Percentiles rank a stretch among this genome's conserved stretches.
phyloP scores from a whole-genome alignment of 2,113 vertebrate genomes.

The Chionis minor region DNA sequence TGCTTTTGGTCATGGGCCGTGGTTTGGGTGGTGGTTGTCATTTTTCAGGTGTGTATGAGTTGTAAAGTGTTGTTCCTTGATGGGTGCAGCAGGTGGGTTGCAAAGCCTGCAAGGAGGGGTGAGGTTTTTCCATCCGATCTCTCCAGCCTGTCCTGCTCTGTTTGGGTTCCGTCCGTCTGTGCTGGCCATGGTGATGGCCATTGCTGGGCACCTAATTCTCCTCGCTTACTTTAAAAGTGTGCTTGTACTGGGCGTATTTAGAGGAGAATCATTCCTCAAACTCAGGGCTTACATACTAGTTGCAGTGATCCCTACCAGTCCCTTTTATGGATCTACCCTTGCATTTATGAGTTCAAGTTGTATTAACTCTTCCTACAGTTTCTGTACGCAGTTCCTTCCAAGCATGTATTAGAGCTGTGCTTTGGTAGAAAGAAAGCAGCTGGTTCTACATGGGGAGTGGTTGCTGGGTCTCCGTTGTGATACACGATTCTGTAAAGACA shows the following conservation, averaged over 20 bases:
- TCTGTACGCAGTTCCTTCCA: not conserved
- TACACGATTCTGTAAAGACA: fast-evolving
- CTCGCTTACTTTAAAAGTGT: not conserved
- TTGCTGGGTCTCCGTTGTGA: not conserved
- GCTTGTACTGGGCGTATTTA: not conserved
- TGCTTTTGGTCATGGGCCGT: not conserved
- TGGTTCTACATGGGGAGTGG: not conserved
- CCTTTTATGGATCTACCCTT: not conserved
- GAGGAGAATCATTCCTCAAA: not conserved
- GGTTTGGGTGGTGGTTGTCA: not conserved
- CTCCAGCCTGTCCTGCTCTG: not conserved
- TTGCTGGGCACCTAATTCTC: not conserved
- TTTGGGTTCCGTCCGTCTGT: not conserved
- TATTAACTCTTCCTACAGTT: not conserved
- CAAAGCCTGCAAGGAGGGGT: not conserved
- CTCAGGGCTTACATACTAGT: not conserved
- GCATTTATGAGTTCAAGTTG: not conserved
- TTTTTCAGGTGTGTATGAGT: not conserved
- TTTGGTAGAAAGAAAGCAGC: not conserved
- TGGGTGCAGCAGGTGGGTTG: not conserved
- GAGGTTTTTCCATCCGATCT: not conserved
- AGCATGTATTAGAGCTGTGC: not conserved
- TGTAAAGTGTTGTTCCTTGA: not conserved
- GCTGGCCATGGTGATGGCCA: not conserved
- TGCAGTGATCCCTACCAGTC: not conserved